These are phyloP conservation scores for Jacana jacana DNA, from an alignment of 2,113 vertebrate species.

Conservation along the genomic window DNA sequence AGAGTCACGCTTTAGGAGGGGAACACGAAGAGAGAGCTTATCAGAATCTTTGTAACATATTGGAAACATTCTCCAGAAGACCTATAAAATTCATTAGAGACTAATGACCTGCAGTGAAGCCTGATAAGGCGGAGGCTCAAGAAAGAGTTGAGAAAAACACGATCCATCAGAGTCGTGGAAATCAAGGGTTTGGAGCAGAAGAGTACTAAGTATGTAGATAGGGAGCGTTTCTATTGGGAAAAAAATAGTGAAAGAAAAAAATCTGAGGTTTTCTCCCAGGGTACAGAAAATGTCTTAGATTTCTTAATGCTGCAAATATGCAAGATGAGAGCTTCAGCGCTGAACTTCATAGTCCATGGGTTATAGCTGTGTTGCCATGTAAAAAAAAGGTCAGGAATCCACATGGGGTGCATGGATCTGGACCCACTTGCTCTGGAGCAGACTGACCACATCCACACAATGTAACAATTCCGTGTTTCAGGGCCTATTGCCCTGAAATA, in stretches of 20 bases:
- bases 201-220: not conserved
- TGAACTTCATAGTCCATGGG: not conserved
- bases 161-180: slow-evolving; percentile 10
- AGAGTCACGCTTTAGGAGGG: not conserved
- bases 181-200: not conserved
- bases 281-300: not conserved
- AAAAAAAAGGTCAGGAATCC: not conserved
- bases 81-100: slow-evolving; percentile 49
- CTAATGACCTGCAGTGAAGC: slow-evolving; percentile 10
- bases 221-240: not conserved
- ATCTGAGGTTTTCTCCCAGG: not conserved
- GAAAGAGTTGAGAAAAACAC: slow-evolving; percentile 5
- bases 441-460: not conserved
- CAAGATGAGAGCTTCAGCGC: not conserved
- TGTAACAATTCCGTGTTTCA: rapidly evolving
- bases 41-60: slow-evolving; percentile 24
- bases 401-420: not conserved
- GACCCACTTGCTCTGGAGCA: not conserved
- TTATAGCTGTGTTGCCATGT: not conserved
- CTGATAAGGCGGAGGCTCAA: slow-evolving; percentile 34
- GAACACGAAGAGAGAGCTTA: slow-evolving; percentile 30
- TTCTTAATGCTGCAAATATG: not conserved
- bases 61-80: slow-evolving; percentile 51
- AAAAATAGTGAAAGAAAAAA: not conserved
- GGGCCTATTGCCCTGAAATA: not conserved